Evolutionary conservation across 2,797 vertebrate species (phyloP), one percentile per base, ranked within the genome.

Genomic region (Epinephelus coioides): DNA sequence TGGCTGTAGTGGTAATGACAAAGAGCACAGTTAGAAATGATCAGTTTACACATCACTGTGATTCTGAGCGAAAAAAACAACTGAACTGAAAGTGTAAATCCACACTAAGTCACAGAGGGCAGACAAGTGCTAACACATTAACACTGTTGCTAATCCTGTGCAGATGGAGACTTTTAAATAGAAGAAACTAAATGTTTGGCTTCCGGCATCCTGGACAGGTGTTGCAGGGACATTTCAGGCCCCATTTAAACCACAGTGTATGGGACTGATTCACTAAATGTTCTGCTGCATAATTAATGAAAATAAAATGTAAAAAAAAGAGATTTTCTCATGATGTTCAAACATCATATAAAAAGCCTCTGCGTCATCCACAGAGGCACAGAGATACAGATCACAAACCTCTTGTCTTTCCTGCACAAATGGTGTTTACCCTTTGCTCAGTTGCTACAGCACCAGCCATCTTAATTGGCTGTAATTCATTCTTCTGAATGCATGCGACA

Each of bases 381-480:
- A 67, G 46, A 56, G 59, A 75, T 50, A 27, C 60, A 64, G 30
- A 71, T 80, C 53, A 19, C 61, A 67, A 72, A 67, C 59, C 34
- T 76, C 57, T 34, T 64, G 47, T 87, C 78, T 85, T 74, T 55
- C 19, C 79, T 62, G 67, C 75, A 77, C 78, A 85, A 84, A 88
- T 64, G 54, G 55, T 84, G 81, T 91, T 91, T 85, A 89, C 79
- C 82, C 85, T 88, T 72, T 86, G 70, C 81, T 81, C 86, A 57
- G 81, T 81, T 68, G 86, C 83, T 76, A 46, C 75, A 75, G 83
- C 78, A 43, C 60, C 65, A 75, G 74, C 69, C 82, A 27, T 79
- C 81, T 67, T 91, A 90, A 93, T 90, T 89, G 89, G 79, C 84
- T 89, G 62, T 87, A 91, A 89, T 86, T 89, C 86, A 82, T 90